Percentiles rank a stretch among this genome's conserved stretches.
phyloP scores from a whole-genome alignment of 2,888 invertebrate genomes.

The Trissolcus japonicus region DNA sequence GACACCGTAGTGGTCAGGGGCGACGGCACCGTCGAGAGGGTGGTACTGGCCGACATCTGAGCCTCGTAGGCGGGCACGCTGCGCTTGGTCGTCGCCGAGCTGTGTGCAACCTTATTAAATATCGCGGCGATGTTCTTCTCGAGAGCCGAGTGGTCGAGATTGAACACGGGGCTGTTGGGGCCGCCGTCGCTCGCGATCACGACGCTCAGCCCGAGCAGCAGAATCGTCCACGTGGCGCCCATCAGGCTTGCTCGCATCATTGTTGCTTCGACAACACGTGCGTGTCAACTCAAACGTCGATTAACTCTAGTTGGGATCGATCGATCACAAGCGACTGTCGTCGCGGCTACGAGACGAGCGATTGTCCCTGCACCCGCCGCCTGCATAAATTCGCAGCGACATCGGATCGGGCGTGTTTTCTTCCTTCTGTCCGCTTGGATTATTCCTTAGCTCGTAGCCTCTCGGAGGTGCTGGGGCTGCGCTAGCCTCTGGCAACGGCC shows the following conservation, averaged over 20 bases:
- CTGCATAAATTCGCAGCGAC: constrained; percentile 49
- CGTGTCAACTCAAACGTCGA: constrained; percentile 1
- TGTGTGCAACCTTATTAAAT: constrained; percentile 83
- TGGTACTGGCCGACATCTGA: constrained; percentile 77
- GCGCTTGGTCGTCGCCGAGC: constrained; percentile 82
- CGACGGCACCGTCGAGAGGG: constrained; percentile 81
- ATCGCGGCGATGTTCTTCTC: constrained; percentile 83
- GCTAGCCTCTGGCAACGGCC: not conserved
- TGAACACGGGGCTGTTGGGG: constrained; percentile 71
- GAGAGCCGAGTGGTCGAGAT: constrained; percentile 79
- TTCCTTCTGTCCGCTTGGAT: not conserved
- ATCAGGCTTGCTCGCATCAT: not conserved
- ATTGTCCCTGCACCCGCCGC: constrained; percentile 50
- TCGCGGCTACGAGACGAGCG: constrained; percentile 32
- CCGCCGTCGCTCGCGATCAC: constrained; percentile 67
- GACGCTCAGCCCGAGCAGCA: constrained; percentile 13
- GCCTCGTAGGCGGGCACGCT: constrained; percentile 81
- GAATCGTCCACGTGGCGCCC: constrained; percentile 2
- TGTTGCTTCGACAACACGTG: not conserved
- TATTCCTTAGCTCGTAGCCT: not conserved
- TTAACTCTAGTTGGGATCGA: not conserved
- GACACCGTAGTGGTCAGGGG: constrained; percentile 78
- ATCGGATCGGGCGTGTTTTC: constrained; percentile 36
- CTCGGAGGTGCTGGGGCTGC: not conserved
- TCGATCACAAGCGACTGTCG: constrained; percentile 34